Base-by-base conservation (phyloP, 2,113 vertebrate genomes). In the Pao palembangensis region DNA sequence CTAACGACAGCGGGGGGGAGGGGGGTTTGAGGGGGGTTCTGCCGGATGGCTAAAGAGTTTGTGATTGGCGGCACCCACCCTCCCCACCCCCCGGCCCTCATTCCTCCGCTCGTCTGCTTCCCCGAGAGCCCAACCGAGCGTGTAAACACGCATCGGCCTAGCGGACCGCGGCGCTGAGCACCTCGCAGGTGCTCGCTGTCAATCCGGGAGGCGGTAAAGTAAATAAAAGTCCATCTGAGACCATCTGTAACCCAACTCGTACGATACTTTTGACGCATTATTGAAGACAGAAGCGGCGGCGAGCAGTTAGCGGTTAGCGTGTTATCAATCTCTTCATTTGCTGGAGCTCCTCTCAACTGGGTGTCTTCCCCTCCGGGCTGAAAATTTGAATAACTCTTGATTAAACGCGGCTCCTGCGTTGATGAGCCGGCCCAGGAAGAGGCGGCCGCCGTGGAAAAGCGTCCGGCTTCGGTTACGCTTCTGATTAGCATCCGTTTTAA, bases 61-160 rank as follows among this genome's bases (percentile, higher is more conserved):
- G 66, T 80, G 80, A 85, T 76, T 79, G 72, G 64, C 69, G 69
- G 51, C 0, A 2, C 57, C n/a, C n/a, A n/a, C n/a, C n/a, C n/a
- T n/a, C n/a, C 55, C 34, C 53, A 44, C 17, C 63, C 23, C 17
- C 63, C 23, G 34, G 71, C 21, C 70, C 76, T 86, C 71, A 55
- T 85, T 85, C 53, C 69, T 70, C 52, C 58, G 54, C 73, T 68
- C 54, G 16, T 1, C 13, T 16, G 51, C 64, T 61, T 60, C 66
- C 73, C 76, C 57, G 42, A 16, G 21, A 23, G 21, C 21, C 21
- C 21, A 3, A 23, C 21, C 21, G 52, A 80, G 77, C 68, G 25
- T 82, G 66, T 84, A 73, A 83, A 82, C 67, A 85, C 78, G 73
- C 76, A 82, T 82, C 73, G 64, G 71, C 69, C 72, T 69, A 75